A percentile compares a stretch with the other conserved stretches of the same genome.
Conservation (phyloP, 2,113 vertebrate genomes). For the Sclerurus mexicanus region DNA sequence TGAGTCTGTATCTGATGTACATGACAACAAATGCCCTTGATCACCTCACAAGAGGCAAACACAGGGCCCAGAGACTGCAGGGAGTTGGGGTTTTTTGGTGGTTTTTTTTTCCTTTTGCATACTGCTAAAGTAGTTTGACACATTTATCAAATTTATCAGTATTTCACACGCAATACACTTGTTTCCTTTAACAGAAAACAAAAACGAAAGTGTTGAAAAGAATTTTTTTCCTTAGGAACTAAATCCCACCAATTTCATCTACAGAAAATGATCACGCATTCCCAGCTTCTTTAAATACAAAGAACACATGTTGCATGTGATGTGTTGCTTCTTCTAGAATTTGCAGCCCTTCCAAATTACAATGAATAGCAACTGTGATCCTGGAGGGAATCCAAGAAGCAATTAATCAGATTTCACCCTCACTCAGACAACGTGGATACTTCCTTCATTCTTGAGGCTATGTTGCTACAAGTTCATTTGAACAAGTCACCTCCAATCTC, state of each 20-base stretch:
- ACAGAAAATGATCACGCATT: not conserved
- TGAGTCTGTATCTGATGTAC: not conserved
- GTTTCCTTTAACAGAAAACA: not conserved
- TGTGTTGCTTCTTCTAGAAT: conserved; percentile 14
- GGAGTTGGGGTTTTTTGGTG: too few relatives aligned
- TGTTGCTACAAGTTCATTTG: conserved; percentile 19
- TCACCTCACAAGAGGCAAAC: not conserved
- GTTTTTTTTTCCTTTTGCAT: not conserved
- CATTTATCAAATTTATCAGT: not conserved
- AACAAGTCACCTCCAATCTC: conserved; percentile 32
- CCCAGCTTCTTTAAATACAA: not conserved
- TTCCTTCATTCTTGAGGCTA: conserved; percentile 45
- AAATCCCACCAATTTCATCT: conserved; percentile 38
- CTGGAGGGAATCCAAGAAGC: conserved; percentile 33
- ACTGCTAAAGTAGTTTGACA: not conserved
- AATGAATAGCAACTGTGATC: not conserved
- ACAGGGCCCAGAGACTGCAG: not conserved
- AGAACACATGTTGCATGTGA: not conserved
- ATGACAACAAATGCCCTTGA: not conserved
- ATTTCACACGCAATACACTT: not conserved
- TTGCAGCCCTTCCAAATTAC: not conserved
- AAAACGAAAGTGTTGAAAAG: not conserved
- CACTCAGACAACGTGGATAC: conserved; percentile 30
- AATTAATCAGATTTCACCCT: conserved; percentile 63
- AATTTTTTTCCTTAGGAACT: conserved; percentile 26